These are phyloP conservation scores for Cichlasoma orientale DNA, from an alignment of 2,797 vertebrate genomes.

Conservation along the genomic window DNA sequence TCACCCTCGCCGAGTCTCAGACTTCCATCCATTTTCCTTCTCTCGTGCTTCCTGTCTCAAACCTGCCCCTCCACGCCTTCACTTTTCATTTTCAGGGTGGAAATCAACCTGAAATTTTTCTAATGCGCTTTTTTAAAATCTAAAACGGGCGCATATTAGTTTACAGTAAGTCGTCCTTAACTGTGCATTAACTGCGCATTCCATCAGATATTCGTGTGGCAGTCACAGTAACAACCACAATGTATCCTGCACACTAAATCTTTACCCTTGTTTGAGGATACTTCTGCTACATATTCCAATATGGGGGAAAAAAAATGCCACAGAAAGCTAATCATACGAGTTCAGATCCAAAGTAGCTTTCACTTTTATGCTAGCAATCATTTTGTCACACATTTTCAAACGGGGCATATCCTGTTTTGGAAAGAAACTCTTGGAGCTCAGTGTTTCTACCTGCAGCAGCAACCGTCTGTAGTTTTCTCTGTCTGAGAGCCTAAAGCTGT, in stretches of 20 bases:
- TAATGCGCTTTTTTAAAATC: background rate
- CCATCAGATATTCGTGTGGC: background rate
- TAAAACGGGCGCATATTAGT: slow-evolving; percentile 2
- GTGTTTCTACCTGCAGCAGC: slow-evolving; percentile 74
- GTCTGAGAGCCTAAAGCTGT: slow-evolving; percentile 77
- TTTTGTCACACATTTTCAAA: slow-evolving; percentile 72
- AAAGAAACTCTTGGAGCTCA: slow-evolving; percentile 58
- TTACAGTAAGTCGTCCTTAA: background rate
- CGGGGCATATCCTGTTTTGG: slow-evolving; percentile 58
- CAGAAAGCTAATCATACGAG: slow-evolving; percentile 48
- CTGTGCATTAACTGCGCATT: background rate
- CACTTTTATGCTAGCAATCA: slow-evolving; percentile 64
- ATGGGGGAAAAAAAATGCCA: slow-evolving; percentile 13
- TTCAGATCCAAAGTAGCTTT: slow-evolving; percentile 51
- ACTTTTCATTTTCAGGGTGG: slow-evolving; percentile 31
- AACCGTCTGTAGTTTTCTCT: slow-evolving; percentile 71
- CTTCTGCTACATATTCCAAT: background rate
- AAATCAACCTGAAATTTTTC: slow-evolving; percentile 33
- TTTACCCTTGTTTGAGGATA: slow-evolving; percentile 20
- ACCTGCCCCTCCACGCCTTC: slow-evolving; percentile 18
- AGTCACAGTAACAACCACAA: background rate
- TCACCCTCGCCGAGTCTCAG: slow-evolving; percentile 62
- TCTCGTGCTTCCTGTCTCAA: slow-evolving; percentile 29
- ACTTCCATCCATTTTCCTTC: slow-evolving; percentile 64
- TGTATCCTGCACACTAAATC: background rate